A percentile compares a stretch with the other conserved stretches of the same genome.
Evolutionary conservation across 2,113 vertebrate genomes (phyloP).

Genomic region (Corvus hawaiiensis): DNA sequence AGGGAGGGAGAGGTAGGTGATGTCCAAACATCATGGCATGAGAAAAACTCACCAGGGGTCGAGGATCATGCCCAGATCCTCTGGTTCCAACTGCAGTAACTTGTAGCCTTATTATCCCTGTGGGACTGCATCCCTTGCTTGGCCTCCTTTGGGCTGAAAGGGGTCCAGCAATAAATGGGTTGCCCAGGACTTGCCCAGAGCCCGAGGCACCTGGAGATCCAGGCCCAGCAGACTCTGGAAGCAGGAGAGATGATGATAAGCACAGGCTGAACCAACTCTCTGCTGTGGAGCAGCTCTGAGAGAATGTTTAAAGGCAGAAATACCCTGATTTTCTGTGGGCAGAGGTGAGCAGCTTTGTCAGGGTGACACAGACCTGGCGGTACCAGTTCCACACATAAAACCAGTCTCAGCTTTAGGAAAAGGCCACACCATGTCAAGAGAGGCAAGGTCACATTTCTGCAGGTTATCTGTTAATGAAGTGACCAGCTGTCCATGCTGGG

Average conservation of each 20-base stretch:
- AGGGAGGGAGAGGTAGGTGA: not conserved
- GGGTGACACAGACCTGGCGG: not conserved
- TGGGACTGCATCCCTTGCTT: not conserved
- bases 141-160: not conserved
- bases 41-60: not conserved
- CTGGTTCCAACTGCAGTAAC: not conserved
- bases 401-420: not conserved
- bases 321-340: not conserved
- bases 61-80: not conserved
- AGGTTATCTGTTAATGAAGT: not conserved
- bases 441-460: not conserved
- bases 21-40: not conserved
- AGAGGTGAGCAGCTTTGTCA: not conserved
- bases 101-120: fast-evolving
- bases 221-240: not conserved
- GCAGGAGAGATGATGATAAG: not conserved
- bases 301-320: not conserved
- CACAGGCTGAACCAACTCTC: not conserved
- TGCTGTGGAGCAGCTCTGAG: not conserved
- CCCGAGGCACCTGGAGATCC: not conserved
- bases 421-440: fast-evolving
- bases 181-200: not conserved
- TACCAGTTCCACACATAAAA: not conserved
- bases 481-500: not conserved
- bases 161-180: fast-evolving